Percentiles rank a stretch among this genome's conserved stretches.
These are phyloP conservation scores for Pinna nobilis DNA, from an alignment of 1,140 invertebrate species.

Conservation along the genomic window DNA sequence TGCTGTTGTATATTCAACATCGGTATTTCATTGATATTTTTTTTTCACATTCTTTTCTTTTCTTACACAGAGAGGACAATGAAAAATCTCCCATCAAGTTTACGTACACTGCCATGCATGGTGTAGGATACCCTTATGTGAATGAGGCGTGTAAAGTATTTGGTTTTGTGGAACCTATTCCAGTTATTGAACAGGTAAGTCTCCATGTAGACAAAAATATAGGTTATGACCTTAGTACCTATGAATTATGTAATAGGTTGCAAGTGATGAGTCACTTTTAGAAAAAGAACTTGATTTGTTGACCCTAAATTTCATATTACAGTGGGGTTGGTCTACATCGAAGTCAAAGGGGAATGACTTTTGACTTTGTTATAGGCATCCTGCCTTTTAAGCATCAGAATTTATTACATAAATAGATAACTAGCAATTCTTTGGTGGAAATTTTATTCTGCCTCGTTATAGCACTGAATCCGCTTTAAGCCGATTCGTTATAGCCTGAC, in stretches of 20 bases:
- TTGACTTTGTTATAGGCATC: no score
- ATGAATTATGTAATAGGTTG: no score
- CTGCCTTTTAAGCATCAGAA: no score
- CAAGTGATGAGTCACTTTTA: neutral
- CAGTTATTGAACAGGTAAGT: conserved; percentile 82
- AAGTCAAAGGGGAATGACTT: no score
- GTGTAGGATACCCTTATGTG: conserved; percentile 92
- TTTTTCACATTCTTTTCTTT: conserved; percentile 7
- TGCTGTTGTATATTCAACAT: neutral
- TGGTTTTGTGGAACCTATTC: conserved; percentile 85
- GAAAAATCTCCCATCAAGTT: conserved; percentile 80
- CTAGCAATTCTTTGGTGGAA: no score
- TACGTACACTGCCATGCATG: conserved; percentile 98
- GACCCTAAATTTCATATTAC: neutral
- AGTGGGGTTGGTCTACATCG: no score
- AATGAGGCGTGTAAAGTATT: conserved; percentile 84
- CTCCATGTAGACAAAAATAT: neutral
- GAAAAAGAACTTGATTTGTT: neutral
- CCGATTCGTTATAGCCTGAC: no score
- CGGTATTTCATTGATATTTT: neutral
- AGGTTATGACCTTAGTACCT: neutral
- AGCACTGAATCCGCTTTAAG: no score
- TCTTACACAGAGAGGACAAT: conserved; percentile 77
- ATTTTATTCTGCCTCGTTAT: no score
- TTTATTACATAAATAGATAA: no score